phyloP scores from a whole-genome alignment of 2,888 invertebrate species.

The Ariolimax columbianus region DNA sequence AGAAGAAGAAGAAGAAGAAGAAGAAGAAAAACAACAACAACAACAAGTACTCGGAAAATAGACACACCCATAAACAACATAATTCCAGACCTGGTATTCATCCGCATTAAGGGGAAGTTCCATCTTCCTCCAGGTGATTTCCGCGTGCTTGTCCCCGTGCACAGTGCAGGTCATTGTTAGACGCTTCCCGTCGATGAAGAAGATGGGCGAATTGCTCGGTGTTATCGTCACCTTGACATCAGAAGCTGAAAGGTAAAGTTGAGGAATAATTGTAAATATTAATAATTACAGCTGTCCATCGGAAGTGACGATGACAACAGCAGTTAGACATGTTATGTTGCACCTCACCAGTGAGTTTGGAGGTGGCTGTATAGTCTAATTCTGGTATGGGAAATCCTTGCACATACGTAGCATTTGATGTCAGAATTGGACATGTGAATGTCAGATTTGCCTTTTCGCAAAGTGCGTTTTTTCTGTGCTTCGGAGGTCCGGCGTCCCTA shows the following conservation, averaged over 20 bases:
- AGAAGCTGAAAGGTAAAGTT: background rate
- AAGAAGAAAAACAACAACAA: background rate
- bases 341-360: no score
- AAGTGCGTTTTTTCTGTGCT: no score
- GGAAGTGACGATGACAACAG: no score
- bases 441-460: no score
- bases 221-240: background rate
- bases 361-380: no score
- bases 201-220: background rate
- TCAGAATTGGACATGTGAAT: no score
- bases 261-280: no score
- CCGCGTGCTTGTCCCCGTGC: background rate
- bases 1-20: background rate
- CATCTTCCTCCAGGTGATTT: background rate
- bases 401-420: no score
- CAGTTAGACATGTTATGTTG: no score
- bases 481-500: no score
- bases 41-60: background rate
- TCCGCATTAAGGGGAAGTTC: background rate
- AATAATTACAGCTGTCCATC: no score
- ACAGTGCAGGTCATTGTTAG: background rate
- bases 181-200: background rate
- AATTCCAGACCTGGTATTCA: background rate
- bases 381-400: no score
- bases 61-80: background rate